Conservation (phyloP, 2,113 vertebrate species). For the Sarotherodon lohbergeri region DNA sequence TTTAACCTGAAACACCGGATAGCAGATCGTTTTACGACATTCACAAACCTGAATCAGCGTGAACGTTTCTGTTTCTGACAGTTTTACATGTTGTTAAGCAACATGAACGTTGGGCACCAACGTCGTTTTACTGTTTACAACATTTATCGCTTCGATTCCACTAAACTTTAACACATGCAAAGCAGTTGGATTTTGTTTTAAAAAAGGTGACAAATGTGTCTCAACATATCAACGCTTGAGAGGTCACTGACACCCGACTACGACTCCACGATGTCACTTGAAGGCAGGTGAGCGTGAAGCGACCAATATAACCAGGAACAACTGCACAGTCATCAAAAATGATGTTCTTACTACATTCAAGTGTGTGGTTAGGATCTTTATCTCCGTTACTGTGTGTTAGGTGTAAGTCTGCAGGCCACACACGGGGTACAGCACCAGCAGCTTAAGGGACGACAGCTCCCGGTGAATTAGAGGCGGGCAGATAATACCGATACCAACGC, state of each 20-base stretch:
- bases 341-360: not conserved
- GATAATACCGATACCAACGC: not conserved
- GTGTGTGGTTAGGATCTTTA: not conserved
- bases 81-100: not conserved
- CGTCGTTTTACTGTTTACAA: not conserved
- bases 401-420: not conserved
- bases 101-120: not conserved
- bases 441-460: not conserved
- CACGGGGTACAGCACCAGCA: not conserved
- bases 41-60: not conserved
- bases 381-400: not conserved
- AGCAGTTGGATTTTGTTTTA: not conserved
- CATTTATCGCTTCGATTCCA: not conserved
- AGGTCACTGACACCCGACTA: not conserved
- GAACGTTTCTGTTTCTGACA: not conserved
- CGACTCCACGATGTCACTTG: not conserved
- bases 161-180: not conserved
- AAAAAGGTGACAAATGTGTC: not conserved
- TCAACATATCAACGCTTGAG: not conserved
- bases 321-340: not conserved
- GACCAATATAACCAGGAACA: not conserved
- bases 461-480: not conserved
- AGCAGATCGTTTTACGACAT: not conserved
- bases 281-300: not conserved
- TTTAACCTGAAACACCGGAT: not conserved